Conservation (phyloP, 2,797 vertebrate species). For the Steatocranus sp. region DNA sequence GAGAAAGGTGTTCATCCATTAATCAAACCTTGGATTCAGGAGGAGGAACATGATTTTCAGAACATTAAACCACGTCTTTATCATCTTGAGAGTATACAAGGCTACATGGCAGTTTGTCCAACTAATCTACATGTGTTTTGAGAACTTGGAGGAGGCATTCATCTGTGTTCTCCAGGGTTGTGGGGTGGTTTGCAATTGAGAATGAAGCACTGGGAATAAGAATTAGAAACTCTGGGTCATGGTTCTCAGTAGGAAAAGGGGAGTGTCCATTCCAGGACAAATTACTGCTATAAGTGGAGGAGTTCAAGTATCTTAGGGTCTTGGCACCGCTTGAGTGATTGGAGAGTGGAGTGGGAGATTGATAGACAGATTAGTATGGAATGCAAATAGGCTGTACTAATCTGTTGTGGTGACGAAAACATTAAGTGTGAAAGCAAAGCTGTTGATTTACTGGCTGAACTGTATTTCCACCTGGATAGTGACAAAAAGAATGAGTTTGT, state of each 20-base stretch:
- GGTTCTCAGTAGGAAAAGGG: not conserved
- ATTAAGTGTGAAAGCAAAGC: not conserved
- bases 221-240: not conserved
- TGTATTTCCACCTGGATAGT: too few species aligned
- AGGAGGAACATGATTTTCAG: not conserved
- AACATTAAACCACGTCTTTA: not conserved
- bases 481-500: not conserved
- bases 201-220: not conserved
- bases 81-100: not conserved
- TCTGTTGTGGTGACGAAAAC: not conserved
- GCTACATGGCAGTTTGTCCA: not conserved
- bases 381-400: not conserved
- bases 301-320: not conserved
- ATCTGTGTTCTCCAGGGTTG: not conserved
- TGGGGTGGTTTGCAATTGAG: not conserved
- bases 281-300: not conserved
- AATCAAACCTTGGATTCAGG: not conserved
- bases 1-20: not conserved
- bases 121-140: not conserved
- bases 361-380: not conserved
- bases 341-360: not conserved
- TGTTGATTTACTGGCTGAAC: not conserved
- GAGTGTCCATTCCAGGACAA: not conserved
- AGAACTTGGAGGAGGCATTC: not conserved
- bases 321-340: not conserved